Percentiles rank a stretch among this genome's conserved stretches.
phyloP scores from a whole-genome alignment of 2,888 invertebrate species.

The Andrena dorsata region DNA sequence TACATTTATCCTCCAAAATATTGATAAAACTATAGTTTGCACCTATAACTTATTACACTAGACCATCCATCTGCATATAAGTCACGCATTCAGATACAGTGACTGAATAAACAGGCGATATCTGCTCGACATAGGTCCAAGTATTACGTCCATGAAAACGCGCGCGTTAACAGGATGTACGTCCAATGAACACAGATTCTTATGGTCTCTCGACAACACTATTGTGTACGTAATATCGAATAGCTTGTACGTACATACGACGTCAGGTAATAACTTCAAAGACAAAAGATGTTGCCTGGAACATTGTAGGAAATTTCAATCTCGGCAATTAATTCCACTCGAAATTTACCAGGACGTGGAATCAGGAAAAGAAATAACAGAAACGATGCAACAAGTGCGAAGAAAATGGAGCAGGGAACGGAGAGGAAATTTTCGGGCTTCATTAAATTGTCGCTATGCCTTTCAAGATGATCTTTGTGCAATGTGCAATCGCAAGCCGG shows the following conservation, averaged over 20 bases:
- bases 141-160: slow-evolving; percentile 20
- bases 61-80: neutral
- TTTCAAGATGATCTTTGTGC: too few species aligned
- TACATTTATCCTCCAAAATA: too few species aligned
- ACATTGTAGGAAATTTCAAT: neutral
- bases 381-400: too few species aligned
- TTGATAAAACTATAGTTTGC: too few species aligned
- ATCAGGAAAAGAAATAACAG: too few species aligned
- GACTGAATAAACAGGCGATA: neutral
- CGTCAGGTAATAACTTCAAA: slow-evolving; percentile 9
- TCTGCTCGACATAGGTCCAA: neutral
- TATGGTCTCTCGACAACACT: slow-evolving; percentile 13
- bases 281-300: neutral
- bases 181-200: slow-evolving; percentile 11
- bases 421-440: too few species aligned
- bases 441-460: too few species aligned
- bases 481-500: too few species aligned
- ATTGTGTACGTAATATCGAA: slow-evolving; percentile 50
- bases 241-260: slow-evolving; percentile 46
- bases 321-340: neutral
- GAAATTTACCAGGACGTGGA: neutral
- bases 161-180: neutral
- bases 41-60: too few species aligned
- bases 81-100: neutral
- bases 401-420: too few species aligned